phyloP scores from a whole-genome alignment of 2,113 vertebrate species.

The Myotis davidii region DNA sequence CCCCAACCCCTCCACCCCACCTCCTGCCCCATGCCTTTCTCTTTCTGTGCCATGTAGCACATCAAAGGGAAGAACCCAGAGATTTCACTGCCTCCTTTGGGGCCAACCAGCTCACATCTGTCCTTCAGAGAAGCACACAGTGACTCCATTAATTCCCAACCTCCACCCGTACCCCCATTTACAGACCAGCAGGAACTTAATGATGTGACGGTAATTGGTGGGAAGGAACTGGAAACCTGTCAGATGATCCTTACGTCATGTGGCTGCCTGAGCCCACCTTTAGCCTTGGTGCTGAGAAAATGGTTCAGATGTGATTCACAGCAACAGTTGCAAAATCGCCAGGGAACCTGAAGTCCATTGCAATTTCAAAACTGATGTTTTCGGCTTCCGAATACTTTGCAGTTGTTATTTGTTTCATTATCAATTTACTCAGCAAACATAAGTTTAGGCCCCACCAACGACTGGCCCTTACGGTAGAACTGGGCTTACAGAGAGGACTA shows the following conservation, averaged over 20 bases:
- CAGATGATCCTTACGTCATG: neutral
- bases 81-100: neutral
- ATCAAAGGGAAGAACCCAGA: neutral
- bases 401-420: neutral
- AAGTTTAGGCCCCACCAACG: neutral
- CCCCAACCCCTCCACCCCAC: fast-evolving
- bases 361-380: neutral
- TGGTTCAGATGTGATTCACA: neutral
- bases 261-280: neutral
- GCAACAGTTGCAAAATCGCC: neutral
- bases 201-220: neutral
- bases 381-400: neutral
- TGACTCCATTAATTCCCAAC: neutral
- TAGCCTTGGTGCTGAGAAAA: neutral
- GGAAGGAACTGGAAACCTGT: neutral
- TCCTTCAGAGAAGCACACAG: neutral
- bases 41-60: neutral
- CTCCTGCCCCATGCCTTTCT: neutral
- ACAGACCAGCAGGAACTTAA: neutral
- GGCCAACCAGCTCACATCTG: neutral
- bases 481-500: neutral
- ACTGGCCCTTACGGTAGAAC: neutral
- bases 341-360: neutral
- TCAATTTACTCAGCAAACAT: neutral
- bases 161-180: no score